Evolutionary conservation across 2,113 vertebrate species (phyloP).

Genomic region (Platanista minor): DNA sequence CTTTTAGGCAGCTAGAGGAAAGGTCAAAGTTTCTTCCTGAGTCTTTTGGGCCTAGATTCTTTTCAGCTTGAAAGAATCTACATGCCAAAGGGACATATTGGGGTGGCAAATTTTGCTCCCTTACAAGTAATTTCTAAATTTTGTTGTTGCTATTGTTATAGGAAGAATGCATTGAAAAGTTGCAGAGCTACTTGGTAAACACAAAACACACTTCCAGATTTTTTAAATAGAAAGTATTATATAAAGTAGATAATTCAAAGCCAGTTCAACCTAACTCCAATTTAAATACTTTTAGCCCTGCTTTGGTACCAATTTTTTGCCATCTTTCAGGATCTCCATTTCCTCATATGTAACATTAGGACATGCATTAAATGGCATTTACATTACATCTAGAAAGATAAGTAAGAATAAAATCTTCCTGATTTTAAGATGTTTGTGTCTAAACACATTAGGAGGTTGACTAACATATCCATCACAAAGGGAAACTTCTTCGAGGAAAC

Average conservation of each 20-base stretch:
- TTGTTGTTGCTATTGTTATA: too few species aligned
- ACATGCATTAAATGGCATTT: background rate
- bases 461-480: background rate
- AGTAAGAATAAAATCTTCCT: background rate
- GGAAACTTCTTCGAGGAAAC: background rate
- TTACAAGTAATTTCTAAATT: background rate
- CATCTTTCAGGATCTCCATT: background rate
- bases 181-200: background rate
- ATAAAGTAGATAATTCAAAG: background rate
- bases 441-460: background rate
- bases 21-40: background rate
- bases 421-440: background rate
- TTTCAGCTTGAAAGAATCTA: background rate
- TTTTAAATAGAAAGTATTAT: background rate
- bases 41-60: background rate
- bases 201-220: background rate
- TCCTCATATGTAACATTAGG: background rate
- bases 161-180: background rate
- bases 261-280: background rate
- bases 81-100: background rate
- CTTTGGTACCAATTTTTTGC: background rate
- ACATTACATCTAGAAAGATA: background rate
- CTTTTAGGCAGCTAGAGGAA: background rate
- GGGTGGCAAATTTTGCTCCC: background rate
- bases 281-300: background rate